A percentile compares a stretch with the other conserved stretches of the same genome.
Evolutionary conservation across 92 coral and sea anemone genomes (phyloP).

Genomic region (Metridium senile): DNA sequence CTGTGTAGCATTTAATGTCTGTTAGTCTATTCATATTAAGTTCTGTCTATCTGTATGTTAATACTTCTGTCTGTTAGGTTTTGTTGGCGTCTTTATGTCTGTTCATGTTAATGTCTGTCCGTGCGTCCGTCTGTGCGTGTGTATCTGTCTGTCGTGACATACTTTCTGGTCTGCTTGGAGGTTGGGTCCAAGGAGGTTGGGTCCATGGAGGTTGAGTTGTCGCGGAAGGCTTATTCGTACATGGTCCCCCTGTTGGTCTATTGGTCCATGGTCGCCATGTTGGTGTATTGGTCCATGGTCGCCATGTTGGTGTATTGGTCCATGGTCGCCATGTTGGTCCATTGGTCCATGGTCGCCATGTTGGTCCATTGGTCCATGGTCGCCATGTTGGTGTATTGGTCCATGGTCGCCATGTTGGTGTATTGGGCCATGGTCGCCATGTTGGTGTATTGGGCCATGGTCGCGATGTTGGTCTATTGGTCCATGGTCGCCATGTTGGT

Average conservation of each 20-base stretch:
- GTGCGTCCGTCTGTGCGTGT: neutral
- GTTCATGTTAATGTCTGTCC: too few relatives aligned
- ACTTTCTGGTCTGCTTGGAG: neutral
- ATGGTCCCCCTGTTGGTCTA: neutral
- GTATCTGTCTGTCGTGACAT: neutral
- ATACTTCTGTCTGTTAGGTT: too few relatives aligned
- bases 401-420: conserved; percentile 1
- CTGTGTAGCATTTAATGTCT: too few relatives aligned
- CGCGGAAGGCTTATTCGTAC: neutral
- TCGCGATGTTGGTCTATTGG: neutral
- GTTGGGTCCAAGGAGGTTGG: neutral
- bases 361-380: conserved; percentile 1
- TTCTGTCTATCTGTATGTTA: too few relatives aligned
- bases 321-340: neutral
- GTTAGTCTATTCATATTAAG: too few relatives aligned
- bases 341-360: conserved; percentile 9
- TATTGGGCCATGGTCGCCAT: neutral
- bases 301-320: conserved; percentile 13
- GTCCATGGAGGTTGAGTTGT: neutral
- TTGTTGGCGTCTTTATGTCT: too few relatives aligned
- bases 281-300: conserved; percentile 12
- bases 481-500: neutral
- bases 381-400: neutral
- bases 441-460: neutral
- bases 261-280: conserved; percentile 4